These are phyloP conservation scores for Serrognathus titanus DNA, from an alignment of 2,888 invertebrate genomes.

Conservation along the genomic window DNA sequence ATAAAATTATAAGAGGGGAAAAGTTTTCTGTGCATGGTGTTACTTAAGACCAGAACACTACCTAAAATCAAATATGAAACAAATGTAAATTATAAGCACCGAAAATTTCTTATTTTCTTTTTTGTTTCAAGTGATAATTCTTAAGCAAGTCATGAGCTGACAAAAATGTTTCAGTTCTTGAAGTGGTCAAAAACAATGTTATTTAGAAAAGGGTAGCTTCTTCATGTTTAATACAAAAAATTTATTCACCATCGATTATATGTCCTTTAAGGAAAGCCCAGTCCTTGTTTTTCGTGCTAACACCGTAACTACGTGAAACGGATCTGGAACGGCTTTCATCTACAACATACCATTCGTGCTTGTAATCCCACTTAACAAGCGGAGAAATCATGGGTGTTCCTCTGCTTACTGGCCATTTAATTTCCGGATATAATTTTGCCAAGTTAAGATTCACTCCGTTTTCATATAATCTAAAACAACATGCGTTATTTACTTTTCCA, in stretches of 20 bases:
- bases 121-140: too few species aligned
- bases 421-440: slow-evolving; percentile 70
- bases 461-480: slow-evolving; percentile 52
- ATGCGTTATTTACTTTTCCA: too few species aligned
- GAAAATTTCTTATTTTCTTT: too few species aligned
- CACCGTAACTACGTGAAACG: slow-evolving; percentile 54
- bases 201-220: too few species aligned
- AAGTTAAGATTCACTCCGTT: slow-evolving; percentile 73
- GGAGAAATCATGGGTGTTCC: slow-evolving; percentile 82
- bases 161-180: too few species aligned
- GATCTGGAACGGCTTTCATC: slow-evolving; percentile 58
- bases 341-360: slow-evolving; percentile 69
- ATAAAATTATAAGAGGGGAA: too few species aligned
- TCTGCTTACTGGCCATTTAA: slow-evolving; percentile 79
- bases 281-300: neutral
- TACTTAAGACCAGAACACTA: too few species aligned
- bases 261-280: slow-evolving; percentile 75
- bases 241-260: slow-evolving; percentile 64
- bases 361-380: slow-evolving; percentile 85
- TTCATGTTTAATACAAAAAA: neutral
- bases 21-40: too few species aligned
- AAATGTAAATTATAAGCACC: too few species aligned
- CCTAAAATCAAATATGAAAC: too few species aligned
- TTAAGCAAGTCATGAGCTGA: too few species aligned
- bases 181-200: too few species aligned